Evolutionary conservation across 2,888 invertebrate species (phyloP), one percentile per base, ranked within the genome.

Genomic region (Eupsilia transversa): DNA sequence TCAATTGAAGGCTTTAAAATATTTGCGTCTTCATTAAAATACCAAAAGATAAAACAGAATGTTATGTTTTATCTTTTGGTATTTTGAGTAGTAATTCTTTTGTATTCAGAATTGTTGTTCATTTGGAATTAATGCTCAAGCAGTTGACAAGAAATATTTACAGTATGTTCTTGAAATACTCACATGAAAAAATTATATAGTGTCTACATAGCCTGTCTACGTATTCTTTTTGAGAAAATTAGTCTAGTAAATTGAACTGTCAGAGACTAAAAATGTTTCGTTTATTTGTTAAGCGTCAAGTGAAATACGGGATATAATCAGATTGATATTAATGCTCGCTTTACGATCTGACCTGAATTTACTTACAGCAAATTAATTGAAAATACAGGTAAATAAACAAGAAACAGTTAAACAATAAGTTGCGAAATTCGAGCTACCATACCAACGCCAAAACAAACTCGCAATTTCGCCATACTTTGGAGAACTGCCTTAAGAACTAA

Each of bases 121-220:
- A 75, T 61, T 76, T 61, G 20, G 27, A 43, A 68, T 43, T 72
- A 71, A 65, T 7, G 23, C 49, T 46, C 27, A 27, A 61, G 23
- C 30, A 46, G 30, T 68, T n/a, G 43, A 60, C 43, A 27, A 74
- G 61, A 69, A 78, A 69, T 52, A 72, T 68, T 49, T 56, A 35
- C 57, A 72, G 27, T n/a, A 38, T 60, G 54, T 72, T 77, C 60
- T 33, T 49, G 30, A 83, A 83, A n/a, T 57, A 17, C 69, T 66
- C 60, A 73, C 56, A 69, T 66, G 61, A 73, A 69, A 78, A 52
- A 72, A 67, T 20, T 27, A 77, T 68, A 72, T 30, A n/a, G 20
- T 20, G 30, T 66, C 35, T 56, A 73, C 46, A 52, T 38, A 9
- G n/a, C 3, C n/a, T 61, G 54, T 54, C 52, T 67, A 49, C 33